phyloP scores from a whole-genome alignment of 2,113 vertebrate genomes.

The Puntigrus tetrazona region DNA sequence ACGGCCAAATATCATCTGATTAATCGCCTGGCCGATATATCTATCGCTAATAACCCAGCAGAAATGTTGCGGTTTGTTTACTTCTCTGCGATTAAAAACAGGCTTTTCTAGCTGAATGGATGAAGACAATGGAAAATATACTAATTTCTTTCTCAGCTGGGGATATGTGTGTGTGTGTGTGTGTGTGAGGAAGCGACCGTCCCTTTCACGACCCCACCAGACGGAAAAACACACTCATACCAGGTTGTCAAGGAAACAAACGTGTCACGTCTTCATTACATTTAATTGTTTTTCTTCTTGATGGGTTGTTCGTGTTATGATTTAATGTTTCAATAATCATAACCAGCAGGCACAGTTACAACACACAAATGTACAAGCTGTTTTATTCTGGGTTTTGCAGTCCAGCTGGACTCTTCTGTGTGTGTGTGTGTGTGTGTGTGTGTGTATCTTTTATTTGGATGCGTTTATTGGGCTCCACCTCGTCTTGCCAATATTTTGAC shows the following conservation, averaged over 20 bases:
- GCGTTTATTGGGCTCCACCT: conserved; percentile 17
- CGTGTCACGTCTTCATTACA: neutral
- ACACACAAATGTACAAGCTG: neutral
- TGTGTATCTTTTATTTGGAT: conserved; percentile 37
- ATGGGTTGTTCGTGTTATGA: conserved; percentile 1
- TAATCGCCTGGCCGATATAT: neutral
- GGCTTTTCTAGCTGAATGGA: neutral
- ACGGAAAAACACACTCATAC: neutral
- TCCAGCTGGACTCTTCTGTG: neutral
- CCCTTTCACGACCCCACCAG: neutral
- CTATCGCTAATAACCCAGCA: neutral
- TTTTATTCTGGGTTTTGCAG: neutral
- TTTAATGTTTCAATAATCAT: conserved; percentile 19
- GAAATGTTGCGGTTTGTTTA: neutral
- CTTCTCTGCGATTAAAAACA: neutral
- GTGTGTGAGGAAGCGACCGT: neutral
- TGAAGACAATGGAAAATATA: neutral
- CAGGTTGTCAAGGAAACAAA: conserved; percentile 41
- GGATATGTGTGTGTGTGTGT: neutral
- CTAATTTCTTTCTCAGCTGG: neutral
- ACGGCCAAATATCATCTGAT: neutral
- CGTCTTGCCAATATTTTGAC: conserved; percentile 27
- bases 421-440: neutral
- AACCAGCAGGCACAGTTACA: conserved; percentile 27
- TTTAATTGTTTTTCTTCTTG: conserved; percentile 31